Evolutionary conservation across 92 coral and sea anemone genomes (phyloP).

Genomic region (Ricordea florida): DNA sequence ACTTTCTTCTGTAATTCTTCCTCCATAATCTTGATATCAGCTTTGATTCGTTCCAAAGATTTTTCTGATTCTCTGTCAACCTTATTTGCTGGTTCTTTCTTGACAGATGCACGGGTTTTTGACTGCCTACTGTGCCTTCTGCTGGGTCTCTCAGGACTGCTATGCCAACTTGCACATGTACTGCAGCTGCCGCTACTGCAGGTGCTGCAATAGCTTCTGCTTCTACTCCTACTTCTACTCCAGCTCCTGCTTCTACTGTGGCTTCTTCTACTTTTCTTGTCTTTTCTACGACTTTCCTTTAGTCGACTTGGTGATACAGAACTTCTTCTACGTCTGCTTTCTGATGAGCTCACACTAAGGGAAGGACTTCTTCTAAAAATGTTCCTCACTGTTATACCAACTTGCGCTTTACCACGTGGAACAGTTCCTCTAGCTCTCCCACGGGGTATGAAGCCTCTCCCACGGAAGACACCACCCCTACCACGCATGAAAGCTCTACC

Average conservation of each 20-base stretch:
- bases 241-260: background rate
- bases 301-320: slow-evolving; percentile 22
- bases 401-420: background rate
- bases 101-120: too few species aligned
- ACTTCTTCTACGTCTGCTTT: background rate
- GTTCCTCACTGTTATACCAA: slow-evolving; percentile 23
- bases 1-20: slow-evolving; percentile 1
- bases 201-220: slow-evolving; percentile 66
- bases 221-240: slow-evolving; percentile 50
- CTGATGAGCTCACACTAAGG: background rate
- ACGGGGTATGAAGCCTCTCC: slow-evolving; percentile 35
- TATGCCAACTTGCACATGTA: slow-evolving; percentile 22
- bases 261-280: slow-evolving; percentile 8
- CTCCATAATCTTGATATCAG: slow-evolving; percentile 18
- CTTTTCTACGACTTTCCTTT: background rate
- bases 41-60: background rate
- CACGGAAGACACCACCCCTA: slow-evolving; percentile 5
- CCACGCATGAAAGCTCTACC: slow-evolving; percentile 16
- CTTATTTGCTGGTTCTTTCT: too few species aligned
- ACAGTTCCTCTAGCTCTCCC: slow-evolving; percentile 22
- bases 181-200: slow-evolving; percentile 65
- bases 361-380: slow-evolving; percentile 22
- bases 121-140: too few species aligned
- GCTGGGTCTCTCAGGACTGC: slow-evolving; percentile 12
- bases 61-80: background rate